phyloP scores from a whole-genome alignment of 2,888 invertebrate genomes.

The Troides oblongomaculatus region DNA sequence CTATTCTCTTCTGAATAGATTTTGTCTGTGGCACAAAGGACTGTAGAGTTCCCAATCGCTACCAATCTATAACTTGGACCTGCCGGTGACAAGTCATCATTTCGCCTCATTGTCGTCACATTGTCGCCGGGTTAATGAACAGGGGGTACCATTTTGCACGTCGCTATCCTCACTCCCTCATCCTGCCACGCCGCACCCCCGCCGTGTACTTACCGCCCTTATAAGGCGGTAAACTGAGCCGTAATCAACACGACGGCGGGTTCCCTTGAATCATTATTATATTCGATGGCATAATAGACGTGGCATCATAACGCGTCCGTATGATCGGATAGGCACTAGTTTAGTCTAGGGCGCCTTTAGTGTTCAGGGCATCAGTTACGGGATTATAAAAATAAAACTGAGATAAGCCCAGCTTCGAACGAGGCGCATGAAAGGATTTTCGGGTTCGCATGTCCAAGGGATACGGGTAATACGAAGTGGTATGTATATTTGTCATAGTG shows the following conservation, averaged over 20 bases:
- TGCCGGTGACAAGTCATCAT: slow-evolving; percentile 51
- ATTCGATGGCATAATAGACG: slow-evolving; percentile 16
- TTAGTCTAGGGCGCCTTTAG: background rate
- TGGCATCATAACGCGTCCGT: slow-evolving; percentile 6
- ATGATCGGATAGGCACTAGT: background rate
- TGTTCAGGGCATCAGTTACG: background rate
- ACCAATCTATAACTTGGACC: slow-evolving; percentile 23
- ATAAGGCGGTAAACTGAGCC: slow-evolving; percentile 40
- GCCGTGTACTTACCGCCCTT: slow-evolving; percentile 32
- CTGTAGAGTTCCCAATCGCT: slow-evolving; percentile 14
- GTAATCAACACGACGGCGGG: slow-evolving; percentile 41
- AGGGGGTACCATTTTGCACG: slow-evolving; percentile 47
- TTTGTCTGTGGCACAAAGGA: background rate
- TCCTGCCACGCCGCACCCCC: background rate
- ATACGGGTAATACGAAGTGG: too few relatives aligned
- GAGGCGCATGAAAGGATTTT: too few relatives aligned
- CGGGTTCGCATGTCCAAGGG: too few relatives aligned
- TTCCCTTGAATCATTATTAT: slow-evolving; percentile 37
- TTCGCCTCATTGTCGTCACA: slow-evolving; percentile 57
- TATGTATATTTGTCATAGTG: too few relatives aligned
- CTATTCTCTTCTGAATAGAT: too few relatives aligned
- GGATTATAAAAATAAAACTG: too few relatives aligned
- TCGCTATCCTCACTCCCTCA: slow-evolving; percentile 11
- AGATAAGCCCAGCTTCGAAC: too few relatives aligned
- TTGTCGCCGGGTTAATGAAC: slow-evolving; percentile 63